phyloP scores from a whole-genome alignment of 1,140 invertebrate genomes.

The Ericerus pela region DNA sequence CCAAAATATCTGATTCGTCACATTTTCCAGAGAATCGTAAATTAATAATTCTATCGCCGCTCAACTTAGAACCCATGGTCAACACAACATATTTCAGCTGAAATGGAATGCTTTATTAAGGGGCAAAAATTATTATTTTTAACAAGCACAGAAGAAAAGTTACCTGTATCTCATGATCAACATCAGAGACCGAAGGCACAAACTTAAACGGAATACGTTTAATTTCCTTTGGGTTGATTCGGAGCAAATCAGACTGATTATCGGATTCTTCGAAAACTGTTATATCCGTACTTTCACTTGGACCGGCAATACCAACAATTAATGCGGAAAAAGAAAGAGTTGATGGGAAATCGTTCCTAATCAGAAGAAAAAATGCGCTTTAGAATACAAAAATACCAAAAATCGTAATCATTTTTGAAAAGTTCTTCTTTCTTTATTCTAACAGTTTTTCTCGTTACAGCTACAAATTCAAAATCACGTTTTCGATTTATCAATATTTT shows the following conservation, averaged over 20 bases:
- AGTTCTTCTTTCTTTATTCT: too few species aligned
- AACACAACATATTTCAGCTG: background rate
- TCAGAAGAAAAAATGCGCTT: too few species aligned
- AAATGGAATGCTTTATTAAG: background rate
- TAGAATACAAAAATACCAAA: too few species aligned
- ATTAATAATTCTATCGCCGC: background rate
- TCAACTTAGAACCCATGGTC: background rate
- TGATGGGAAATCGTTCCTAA: background rate
- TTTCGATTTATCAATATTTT: too few species aligned
- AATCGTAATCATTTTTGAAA: too few species aligned
- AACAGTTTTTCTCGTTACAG: too few species aligned
- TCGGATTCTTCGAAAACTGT: background rate
- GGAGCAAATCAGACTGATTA: background rate
- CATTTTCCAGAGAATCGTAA: slow-evolving; percentile 5
- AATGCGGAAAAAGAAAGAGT: background rate
- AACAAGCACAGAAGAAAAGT: background rate
- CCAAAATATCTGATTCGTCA: background rate
- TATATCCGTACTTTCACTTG: background rate
- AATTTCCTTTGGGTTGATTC: background rate
- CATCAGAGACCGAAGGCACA: background rate
- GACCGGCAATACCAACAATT: background rate
- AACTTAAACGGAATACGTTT: background rate
- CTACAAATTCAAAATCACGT: too few species aligned
- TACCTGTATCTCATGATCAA: background rate
- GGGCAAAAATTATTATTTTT: background rate